These are phyloP conservation scores for Ochotona curzoniae DNA, from an alignment of 2,113 vertebrate species.

Conservation along the genomic window DNA sequence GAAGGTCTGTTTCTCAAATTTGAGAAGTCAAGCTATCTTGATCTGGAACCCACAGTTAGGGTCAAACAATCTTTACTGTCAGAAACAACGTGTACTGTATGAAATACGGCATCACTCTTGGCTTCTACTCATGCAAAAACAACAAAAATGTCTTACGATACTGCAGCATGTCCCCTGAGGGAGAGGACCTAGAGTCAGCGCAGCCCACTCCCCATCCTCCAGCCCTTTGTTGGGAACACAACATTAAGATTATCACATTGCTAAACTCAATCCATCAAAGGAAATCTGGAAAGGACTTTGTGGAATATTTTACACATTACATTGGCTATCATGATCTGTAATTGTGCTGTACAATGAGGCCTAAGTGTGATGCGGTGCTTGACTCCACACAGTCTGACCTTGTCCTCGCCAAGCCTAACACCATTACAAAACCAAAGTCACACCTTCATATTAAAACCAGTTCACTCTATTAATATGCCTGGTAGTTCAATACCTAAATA, in stretches of 20 bases:
- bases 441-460: not conserved
- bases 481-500: not conserved
- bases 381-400: not conserved
- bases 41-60: not conserved
- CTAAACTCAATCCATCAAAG: not conserved
- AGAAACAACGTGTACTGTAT: not conserved
- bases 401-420: not conserved
- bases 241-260: not conserved
- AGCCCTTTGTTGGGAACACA: not conserved
- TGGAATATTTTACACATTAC: conserved; percentile 31
- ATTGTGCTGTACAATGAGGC: not conserved
- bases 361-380: not conserved
- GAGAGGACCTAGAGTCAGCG: not conserved
- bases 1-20: not conserved
- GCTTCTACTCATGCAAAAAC: not conserved
- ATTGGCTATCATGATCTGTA: not conserved
- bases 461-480: not conserved
- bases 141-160: conserved; percentile 3
- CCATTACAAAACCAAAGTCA: not conserved
- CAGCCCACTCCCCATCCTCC: no score
- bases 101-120: not conserved
- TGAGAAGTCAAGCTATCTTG: not conserved
- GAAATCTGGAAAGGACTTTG: conserved; percentile 31
- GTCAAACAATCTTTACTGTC: not conserved
- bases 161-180: not conserved